Base-by-base conservation (phyloP, 2,888 invertebrate genomes). In the Epinotia bilunana region DNA sequence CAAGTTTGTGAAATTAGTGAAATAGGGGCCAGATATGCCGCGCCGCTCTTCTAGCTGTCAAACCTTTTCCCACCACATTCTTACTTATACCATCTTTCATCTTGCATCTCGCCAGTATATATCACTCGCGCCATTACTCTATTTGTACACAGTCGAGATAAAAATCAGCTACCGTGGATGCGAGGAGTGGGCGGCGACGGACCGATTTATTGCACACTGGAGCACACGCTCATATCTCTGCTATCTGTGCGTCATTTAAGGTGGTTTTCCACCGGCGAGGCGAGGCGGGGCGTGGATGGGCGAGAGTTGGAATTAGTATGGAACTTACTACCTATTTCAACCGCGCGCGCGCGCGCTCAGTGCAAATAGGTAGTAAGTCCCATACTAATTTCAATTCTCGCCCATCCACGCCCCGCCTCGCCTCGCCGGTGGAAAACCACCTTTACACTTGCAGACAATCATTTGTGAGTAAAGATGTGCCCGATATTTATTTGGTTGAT, bases 371-470 rank as follows among this genome's bases (percentile, higher is more conserved):
- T n/a, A n/a, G n/a, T n/a, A n/a, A n/a, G n/a, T n/a, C n/a, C n/a
- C n/a, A n/a, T n/a, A n/a, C n/a, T n/a, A n/a, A n/a, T n/a, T n/a
- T n/a, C n/a, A n/a, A n/a, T n/a, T n/a, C n/a, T n/a, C n/a, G n/a
- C n/a, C n/a, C n/a, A n/a, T n/a, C n/a, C n/a, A n/a, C n/a, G n/a
- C n/a, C n/a, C n/a, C n/a, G n/a, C n/a, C n/a, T n/a, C n/a, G n/a
- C n/a, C n/a, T n/a, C n/a, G n/a, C n/a, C n/a, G n/a, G n/a, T n/a
- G n/a, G n/a, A n/a, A n/a, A n/a, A n/a, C n/a, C n/a, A n/a, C n/a
- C n/a, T n/a, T n/a, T 79, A 78, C 79, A 80, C 79, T 78, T 69
- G 77, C 69, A 73, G 78, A 76, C 76, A 76, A 80, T 81, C 78
- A 78, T 18, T 12, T 18, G 49, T 65, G 53, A 53, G 53, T 33